A percentile compares a stretch with the other conserved stretches of the same genome.
Evolutionary conservation across 1,140 invertebrate species (phyloP).

Genomic region (Drosophila asahinai): DNA sequence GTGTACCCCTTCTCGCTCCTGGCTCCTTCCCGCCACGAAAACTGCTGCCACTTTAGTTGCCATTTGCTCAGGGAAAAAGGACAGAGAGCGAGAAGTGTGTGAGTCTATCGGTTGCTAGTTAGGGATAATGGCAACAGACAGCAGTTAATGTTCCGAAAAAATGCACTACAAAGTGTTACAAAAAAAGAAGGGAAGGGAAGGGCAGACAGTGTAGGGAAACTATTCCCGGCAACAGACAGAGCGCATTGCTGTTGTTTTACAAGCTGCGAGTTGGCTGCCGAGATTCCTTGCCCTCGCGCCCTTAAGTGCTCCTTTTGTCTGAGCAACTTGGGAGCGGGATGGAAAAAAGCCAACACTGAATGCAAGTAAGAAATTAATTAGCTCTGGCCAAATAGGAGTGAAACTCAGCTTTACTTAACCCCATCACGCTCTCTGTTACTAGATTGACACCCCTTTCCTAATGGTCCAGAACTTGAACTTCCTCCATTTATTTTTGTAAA

Average conservation of each 20-base stretch:
- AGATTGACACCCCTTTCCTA: neutral
- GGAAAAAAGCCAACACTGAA: constrained; percentile 29
- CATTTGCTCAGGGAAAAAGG: constrained; percentile 55
- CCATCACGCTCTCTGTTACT: neutral
- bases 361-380: constrained; percentile 65
- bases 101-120: constrained; percentile 72
- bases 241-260: constrained; percentile 41
- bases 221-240: constrained; percentile 28
- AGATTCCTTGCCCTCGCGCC: constrained; percentile 29
- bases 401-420: constrained; percentile 1
- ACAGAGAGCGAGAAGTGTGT: constrained; percentile 45
- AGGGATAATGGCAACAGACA: constrained; percentile 73
- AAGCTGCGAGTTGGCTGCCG: constrained; percentile 39
- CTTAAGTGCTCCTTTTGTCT: constrained; percentile 43
- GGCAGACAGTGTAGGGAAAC: constrained; percentile 27
- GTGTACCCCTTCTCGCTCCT: constrained; percentile 1
- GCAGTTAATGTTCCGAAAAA: constrained; percentile 77
- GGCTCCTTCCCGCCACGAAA: constrained; percentile 14
- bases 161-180: constrained; percentile 67
- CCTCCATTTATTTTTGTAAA: too few relatives aligned
- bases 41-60: constrained; percentile 60
- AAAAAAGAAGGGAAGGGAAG: constrained; percentile 27
- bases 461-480: too few relatives aligned
- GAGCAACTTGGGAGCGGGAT: constrained; percentile 9
- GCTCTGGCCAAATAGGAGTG: constrained; percentile 37